A percentile compares a stretch with the other conserved stretches of the same genome.
These are phyloP conservation scores for Drosophila miranda DNA, from an alignment of 1,140 invertebrate species.

Conservation along the genomic window DNA sequence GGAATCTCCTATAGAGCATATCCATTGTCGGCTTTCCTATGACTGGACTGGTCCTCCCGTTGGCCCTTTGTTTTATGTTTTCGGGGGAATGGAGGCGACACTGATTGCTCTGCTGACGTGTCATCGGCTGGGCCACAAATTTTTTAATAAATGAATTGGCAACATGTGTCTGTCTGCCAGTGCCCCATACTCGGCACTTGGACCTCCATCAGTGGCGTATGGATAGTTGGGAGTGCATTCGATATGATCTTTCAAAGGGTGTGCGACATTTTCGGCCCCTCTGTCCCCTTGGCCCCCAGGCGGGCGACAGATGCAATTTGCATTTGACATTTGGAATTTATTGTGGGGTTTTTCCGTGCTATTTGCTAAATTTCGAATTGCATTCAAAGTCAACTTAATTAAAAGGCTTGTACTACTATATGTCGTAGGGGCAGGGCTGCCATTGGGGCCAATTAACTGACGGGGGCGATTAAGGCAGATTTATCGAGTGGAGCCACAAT, in stretches of 20 bases:
- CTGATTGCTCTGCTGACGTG: slow-evolving; percentile 66
- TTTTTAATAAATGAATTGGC: slow-evolving; percentile 75
- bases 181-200: slow-evolving; percentile 9
- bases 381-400: slow-evolving; percentile 60
- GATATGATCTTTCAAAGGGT: slow-evolving; percentile 3
- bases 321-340: slow-evolving; percentile 55
- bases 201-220: background rate
- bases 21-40: background rate
- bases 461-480: slow-evolving; percentile 44
- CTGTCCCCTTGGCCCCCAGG: background rate
- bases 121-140: slow-evolving; percentile 52
- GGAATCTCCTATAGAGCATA: background rate
- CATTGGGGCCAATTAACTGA: slow-evolving; percentile 49
- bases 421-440: background rate
- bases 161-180: slow-evolving; percentile 16
- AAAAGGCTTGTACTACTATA: slow-evolving; percentile 35
- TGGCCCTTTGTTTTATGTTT: slow-evolving; percentile 4
- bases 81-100: slow-evolving; percentile 60
- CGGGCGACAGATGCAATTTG: slow-evolving; percentile 56
- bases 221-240: background rate
- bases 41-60: background rate
- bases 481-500: slow-evolving; percentile 25
- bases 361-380: slow-evolving; percentile 58
- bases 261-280: slow-evolving; percentile 30
- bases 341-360: slow-evolving; percentile 39